These are phyloP conservation scores for Gymnobelideus leadbeateri DNA, from an alignment of 2,113 vertebrate genomes.

Conservation along the genomic window DNA sequence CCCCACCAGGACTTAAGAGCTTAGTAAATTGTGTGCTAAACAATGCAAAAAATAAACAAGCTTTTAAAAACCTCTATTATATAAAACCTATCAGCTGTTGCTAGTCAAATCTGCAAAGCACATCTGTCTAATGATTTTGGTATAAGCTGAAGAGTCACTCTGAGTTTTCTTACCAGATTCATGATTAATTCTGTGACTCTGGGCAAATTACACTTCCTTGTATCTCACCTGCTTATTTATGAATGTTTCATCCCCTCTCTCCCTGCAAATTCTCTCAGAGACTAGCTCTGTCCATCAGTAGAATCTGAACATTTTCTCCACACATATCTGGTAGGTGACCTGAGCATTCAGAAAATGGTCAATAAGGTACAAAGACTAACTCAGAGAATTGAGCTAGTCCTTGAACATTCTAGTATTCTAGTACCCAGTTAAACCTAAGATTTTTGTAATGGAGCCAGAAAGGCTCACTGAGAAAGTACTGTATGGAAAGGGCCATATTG, in stretches of 20 bases:
- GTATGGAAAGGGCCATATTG: neutral
- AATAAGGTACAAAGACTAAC: conserved; percentile 37
- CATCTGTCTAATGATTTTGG: conserved; percentile 17
- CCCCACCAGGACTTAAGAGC: neutral
- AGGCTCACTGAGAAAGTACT: neutral
- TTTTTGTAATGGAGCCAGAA: conserved; percentile 40
- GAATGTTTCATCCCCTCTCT: conserved; percentile 6
- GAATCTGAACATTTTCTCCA: neutral
- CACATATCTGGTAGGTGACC: neutral
- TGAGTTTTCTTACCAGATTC: conserved; percentile 46
- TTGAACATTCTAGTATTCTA: conserved; percentile 36
- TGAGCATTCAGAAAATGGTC: conserved; percentile 31
- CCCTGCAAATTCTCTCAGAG: conserved; percentile 19
- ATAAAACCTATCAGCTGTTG: conserved; percentile 3
- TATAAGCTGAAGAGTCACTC: neutral
- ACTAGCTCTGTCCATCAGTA: neutral
- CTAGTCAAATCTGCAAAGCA: conserved; percentile 32
- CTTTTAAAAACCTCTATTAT: neutral
- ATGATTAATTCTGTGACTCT: conserved; percentile 25
- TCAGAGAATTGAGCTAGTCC: neutral
- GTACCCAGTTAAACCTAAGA: conserved; percentile 29
- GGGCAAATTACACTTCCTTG: conserved; percentile 33
- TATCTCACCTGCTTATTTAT: conserved; percentile 32
- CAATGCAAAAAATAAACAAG: neutral
- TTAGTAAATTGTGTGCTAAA: neutral